Evolutionary conservation across 2,113 vertebrate genomes (phyloP), one percentile per base, ranked within the genome.

Genomic region (Nycticryphes semicollaris): DNA sequence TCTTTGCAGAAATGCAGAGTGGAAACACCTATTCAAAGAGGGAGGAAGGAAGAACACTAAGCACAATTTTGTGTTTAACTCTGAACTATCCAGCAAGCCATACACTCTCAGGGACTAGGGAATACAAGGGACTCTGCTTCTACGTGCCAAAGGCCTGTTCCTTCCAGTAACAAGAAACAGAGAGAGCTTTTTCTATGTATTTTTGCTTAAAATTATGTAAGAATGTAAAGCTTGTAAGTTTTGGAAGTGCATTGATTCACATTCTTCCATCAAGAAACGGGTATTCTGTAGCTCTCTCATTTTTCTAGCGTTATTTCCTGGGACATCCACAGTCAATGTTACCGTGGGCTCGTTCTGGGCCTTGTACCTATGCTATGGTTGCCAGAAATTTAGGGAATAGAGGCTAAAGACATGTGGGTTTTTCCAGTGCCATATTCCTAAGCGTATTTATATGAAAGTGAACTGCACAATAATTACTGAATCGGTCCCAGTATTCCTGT

Each of bases 351-450:
- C 14, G 3, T 54, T 59, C 47, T 37, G 53, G 51, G 17, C 27
- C 68, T 84, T 77, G 28, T 25, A 67, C 60, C 47, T 45, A 2
- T 0, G 0, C 10, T 20, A 15, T 0, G 0, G 62, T 28, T 93
- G 53, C 57, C 81, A 84, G 48, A 31, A 74, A 24, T 13, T 54
- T 39, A 64, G 62, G 53, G 78, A 72, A 59, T 17, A 53, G 41
- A 76, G 51, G 64, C 48, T 64, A 30, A 14, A 75, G 20, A 20
- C 1, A 1, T n/a, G 39, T 19, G 28, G 24, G 6, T 10, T 0
- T 3, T 48, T 35, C 77, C 74, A 60, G 57, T 60, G 23, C 14
- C 28, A 16, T 50, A 7, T 85, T 90, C 20, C 18, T 39, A 19
- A 63, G 21, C 54, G 4, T 33, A 17, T 53, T 91, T 60, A 63